Conservation (phyloP, 1,140 invertebrate genomes). For the Cryptotermes secundus region DNA sequence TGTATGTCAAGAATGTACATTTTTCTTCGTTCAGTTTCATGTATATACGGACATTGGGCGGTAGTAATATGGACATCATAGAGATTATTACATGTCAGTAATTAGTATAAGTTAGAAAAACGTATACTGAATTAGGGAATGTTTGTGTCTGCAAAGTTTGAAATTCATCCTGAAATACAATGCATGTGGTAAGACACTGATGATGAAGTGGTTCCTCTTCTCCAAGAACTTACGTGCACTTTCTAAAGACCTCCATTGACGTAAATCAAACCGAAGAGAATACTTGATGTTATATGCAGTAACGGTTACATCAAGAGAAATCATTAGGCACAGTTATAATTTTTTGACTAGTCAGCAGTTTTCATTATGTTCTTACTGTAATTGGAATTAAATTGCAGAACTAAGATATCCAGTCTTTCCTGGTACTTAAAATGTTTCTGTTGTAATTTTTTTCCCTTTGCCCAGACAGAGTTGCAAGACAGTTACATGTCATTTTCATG, state of each 20-base stretch:
- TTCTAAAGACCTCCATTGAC: background rate
- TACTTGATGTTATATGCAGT: too few relatives aligned
- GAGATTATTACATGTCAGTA: background rate
- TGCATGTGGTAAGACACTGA: background rate
- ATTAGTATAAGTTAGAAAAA: background rate
- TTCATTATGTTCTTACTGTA: too few relatives aligned
- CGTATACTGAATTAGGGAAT: background rate
- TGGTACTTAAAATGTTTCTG: too few relatives aligned
- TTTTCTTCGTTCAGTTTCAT: background rate
- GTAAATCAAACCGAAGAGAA: too few relatives aligned
- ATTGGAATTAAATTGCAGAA: too few relatives aligned
- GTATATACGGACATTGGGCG: background rate
- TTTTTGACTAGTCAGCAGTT: too few relatives aligned
- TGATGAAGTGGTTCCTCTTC: background rate
- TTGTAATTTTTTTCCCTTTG: too few relatives aligned
- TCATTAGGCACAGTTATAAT: too few relatives aligned
- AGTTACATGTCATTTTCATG: too few relatives aligned
- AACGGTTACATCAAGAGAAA: too few relatives aligned
- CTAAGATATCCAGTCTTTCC: too few relatives aligned
- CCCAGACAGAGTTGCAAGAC: too few relatives aligned
- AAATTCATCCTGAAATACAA: background rate
- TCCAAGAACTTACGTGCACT: background rate
- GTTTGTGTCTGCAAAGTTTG: background rate
- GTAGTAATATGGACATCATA: background rate
- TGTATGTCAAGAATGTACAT: conserved; percentile 10